phyloP scores from a whole-genome alignment of 2,113 vertebrate genomes.

The Tylochromis polylepis region DNA sequence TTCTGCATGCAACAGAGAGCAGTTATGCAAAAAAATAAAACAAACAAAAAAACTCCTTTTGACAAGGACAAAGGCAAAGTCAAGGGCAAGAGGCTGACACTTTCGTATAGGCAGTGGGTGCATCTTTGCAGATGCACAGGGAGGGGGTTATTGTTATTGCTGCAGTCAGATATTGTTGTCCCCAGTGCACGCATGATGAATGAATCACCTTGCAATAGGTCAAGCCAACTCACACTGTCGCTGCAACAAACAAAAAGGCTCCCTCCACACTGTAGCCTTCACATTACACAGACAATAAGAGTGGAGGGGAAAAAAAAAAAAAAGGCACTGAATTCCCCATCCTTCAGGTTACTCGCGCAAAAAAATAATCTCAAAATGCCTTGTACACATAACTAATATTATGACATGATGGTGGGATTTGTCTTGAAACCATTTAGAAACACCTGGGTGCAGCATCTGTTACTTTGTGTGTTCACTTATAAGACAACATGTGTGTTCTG shows the following conservation, averaged over 20 bases:
- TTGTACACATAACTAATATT: background rate
- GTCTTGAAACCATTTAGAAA: conserved; percentile 9
- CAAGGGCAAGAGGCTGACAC: conserved; percentile 57
- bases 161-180: conserved; percentile 48
- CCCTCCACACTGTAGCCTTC: background rate
- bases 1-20: conserved; percentile 20
- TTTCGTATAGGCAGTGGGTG: background rate
- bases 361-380: conserved; percentile 22
- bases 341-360: conserved; percentile 5
- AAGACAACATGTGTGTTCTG: conserved; percentile 20
- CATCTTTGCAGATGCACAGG: background rate
- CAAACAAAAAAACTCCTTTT: background rate
- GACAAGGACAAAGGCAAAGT: conserved; percentile 48
- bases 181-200: conserved; percentile 51
- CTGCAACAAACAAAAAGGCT: conserved; percentile 15
- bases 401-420: conserved; percentile 6
- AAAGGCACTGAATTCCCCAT: background rate
- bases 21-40: conserved; percentile 58
- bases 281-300: background rate
- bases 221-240: background rate
- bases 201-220: conserved; percentile 69
- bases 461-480: conserved; percentile 8
- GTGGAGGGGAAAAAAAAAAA: background rate
- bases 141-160: conserved; percentile 29
- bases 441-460: conserved; percentile 61